A percentile compares a stretch with the other conserved stretches of the same genome.
phyloP scores from a whole-genome alignment of 1,140 invertebrate genomes.

The Ptiloglossa arizonensis region DNA sequence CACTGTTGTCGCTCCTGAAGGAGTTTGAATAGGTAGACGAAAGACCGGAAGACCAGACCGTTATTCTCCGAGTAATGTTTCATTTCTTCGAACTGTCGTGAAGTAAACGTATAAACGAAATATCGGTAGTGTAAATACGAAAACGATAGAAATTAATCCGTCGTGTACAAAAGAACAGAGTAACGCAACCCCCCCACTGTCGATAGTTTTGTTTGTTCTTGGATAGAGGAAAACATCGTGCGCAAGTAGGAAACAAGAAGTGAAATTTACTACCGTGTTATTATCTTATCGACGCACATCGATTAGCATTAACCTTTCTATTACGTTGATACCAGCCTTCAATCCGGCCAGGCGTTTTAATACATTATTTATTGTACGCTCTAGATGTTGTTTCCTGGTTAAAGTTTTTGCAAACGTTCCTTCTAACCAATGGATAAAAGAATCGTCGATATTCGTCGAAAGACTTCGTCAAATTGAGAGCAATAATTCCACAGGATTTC shows the following conservation, averaged over 20 bases:
- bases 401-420: neutral
- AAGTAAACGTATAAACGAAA: constrained; percentile 4
- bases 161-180: too few species aligned
- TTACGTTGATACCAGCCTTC: constrained; percentile 41
- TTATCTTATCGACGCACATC: constrained; percentile 59
- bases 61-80: constrained; percentile 87
- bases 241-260: neutral
- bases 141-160: too few species aligned
- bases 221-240: neutral
- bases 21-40: constrained; percentile 94
- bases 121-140: too few species aligned
- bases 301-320: constrained; percentile 57
- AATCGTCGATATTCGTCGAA: too few species aligned
- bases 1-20: constrained; percentile 88
- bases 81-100: constrained; percentile 85
- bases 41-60: constrained; percentile 93
- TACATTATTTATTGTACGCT: constrained; percentile 71
- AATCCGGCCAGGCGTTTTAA: constrained; percentile 39
- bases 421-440: too few species aligned
- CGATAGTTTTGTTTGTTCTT: constrained; percentile 9
- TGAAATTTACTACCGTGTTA: neutral
- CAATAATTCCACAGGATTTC: too few species aligned
- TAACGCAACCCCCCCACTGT: too few species aligned
- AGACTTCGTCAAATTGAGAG: too few species aligned
- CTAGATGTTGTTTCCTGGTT: constrained; percentile 15